Evolutionary conservation across 2,888 invertebrate genomes (phyloP), one percentile per base, ranked within the genome.

Genomic region (Odontocerum albicorne): DNA sequence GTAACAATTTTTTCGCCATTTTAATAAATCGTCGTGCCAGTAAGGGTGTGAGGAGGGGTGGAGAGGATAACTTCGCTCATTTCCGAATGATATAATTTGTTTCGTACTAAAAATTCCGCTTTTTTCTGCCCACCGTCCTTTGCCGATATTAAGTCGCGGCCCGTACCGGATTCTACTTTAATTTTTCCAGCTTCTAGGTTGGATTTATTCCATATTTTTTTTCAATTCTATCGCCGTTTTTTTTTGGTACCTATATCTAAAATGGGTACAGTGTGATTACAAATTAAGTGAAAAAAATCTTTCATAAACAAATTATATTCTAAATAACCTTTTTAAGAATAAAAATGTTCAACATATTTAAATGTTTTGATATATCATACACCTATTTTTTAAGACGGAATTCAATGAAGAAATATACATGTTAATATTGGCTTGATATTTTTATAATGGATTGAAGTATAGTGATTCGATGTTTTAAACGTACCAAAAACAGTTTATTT

Each of bases 181-280:
- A 46, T 54, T 54, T 54, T 54, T 49, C 16, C 46, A 32, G 12
- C 16, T 8, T 40, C 44, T 17, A 16, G 32, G 31, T 32, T 38
- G 35, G 53, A 53, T 53, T 53, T 53, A 53, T 53, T 46, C 33
- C 40, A 52, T 46, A 43, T 35, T 52, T 52, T 51, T 47, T 53
- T 46, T 46, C 39, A 36, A 46, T 42, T 55, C 42, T 31, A 32
- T 55, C 33, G 49, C 49, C 12, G 43, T 2, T 27, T 55, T 55
- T 43, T 52, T 42, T 44, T 49, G 8, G n/a, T n/a, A n/a, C 36
- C 35, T 3, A 12, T 39, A 33, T n/a, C n/a, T 12, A 15, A 45
- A 45, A 17, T 38, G 7, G 17, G 22, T 35, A 50, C 19, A 33
- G 45, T 16, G 33, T 45, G 33, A 3, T 33, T n/a, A 19, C 17